phyloP scores from a whole-genome alignment of 2,888 invertebrate genomes.

The Acrocyrtus sp. region DNA sequence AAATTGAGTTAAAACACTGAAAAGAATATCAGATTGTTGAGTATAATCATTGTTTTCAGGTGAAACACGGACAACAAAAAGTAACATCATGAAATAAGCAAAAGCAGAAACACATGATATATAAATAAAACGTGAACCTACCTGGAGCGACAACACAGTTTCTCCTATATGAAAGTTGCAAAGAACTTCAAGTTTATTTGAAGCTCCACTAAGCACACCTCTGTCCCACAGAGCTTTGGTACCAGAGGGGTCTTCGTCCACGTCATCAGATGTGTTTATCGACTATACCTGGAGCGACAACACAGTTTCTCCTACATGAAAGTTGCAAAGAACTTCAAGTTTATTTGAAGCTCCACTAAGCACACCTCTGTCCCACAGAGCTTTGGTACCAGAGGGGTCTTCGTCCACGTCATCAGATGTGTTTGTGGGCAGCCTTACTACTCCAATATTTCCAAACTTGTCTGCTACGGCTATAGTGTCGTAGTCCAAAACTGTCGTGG shows the following conservation, averaged over 20 bases:
- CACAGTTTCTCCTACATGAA: conserved; percentile 96
- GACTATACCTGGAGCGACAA: conserved; percentile 83
- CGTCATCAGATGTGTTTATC: conserved; percentile 93
- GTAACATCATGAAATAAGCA: conserved; percentile 49
- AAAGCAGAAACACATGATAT: too few species aligned
- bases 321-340: conserved; percentile 90
- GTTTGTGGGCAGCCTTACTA: conserved; percentile 89
- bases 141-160: conserved; percentile 91
- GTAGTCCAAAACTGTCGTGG: conserved; percentile 91
- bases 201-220: conserved; percentile 94
- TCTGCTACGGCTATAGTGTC: conserved; percentile 96
- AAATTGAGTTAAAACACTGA: too few species aligned
- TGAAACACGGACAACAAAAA: conserved; percentile 63
- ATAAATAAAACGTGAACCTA: too few species aligned
- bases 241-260: conserved; percentile 99
- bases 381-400: conserved; percentile 98
- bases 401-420: conserved; percentile 98
- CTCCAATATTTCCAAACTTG: conserved; percentile 96
- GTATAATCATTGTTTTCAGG: conserved; percentile 61
- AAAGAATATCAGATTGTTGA: conserved; percentile 55
- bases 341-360: conserved; percentile 98
- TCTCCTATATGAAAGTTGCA: conserved; percentile 97
- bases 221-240: conserved; percentile 94
- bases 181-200: conserved; percentile 94
- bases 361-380: conserved; percentile 89